A percentile compares a stretch with the other conserved stretches of the same genome.
Conservation (phyloP, 2,888 invertebrate genomes). For the Drosophila kokeensis region DNA sequence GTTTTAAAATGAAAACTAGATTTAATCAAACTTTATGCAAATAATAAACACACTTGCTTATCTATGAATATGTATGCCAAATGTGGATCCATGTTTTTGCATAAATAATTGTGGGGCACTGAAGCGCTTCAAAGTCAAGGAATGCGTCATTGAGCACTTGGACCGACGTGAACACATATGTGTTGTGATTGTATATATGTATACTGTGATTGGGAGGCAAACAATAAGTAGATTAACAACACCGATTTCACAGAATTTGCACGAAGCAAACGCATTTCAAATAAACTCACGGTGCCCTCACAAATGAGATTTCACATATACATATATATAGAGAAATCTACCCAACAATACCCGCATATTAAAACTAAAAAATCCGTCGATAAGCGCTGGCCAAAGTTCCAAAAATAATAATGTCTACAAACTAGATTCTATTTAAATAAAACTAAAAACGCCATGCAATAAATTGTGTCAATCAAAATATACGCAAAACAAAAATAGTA, state of each 20-base stretch:
- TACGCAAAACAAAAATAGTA: background rate
- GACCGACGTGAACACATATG: conserved; percentile 13
- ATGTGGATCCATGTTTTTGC: too few relatives aligned
- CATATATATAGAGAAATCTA: background rate
- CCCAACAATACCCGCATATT: background rate
- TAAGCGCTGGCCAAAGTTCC: conserved; percentile 32
- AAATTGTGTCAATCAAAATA: conserved; percentile 47
- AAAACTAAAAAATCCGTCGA: conserved; percentile 5
- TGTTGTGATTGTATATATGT: background rate
- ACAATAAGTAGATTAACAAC: background rate
- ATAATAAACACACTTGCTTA: background rate
- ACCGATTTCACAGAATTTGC: conserved; percentile 22
- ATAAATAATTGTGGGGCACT: conserved; percentile 31
- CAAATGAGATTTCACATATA: conserved; percentile 34
- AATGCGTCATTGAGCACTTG: conserved; percentile 62
- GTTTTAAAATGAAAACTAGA: conserved; percentile 1
- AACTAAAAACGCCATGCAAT: conserved; percentile 44
- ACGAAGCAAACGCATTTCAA: conserved; percentile 47
- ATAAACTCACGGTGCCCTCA: conserved; percentile 49
- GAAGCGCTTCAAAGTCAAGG: conserved; percentile 46
- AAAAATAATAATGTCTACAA: conserved; percentile 16
- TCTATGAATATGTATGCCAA: conserved; percentile 3
- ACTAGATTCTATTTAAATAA: conserved; percentile 28
- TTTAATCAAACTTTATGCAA: conserved; percentile 5
- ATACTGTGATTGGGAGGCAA: background rate